Evolutionary conservation across 2,888 invertebrate genomes (phyloP).

Genomic region (Polyommatus icarus): DNA sequence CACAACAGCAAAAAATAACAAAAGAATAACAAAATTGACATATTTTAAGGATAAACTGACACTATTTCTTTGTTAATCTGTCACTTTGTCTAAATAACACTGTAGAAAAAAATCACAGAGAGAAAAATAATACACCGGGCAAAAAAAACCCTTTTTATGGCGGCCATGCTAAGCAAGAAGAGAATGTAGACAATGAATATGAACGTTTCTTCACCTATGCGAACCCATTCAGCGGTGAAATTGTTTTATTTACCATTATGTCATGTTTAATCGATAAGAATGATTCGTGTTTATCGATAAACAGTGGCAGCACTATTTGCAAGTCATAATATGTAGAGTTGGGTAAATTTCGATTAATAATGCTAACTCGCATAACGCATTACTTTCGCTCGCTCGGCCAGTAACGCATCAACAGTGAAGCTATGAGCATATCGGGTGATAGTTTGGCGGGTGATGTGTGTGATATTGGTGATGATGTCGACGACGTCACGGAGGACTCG

Average conservation of each 20-base stretch:
- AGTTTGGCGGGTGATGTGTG: slow-evolving; percentile 56
- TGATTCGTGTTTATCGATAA: slow-evolving; percentile 23
- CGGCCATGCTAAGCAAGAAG: neutral
- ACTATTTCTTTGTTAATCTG: too few relatives aligned
- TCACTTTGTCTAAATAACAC: neutral
- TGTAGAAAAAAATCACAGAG: too few relatives aligned
- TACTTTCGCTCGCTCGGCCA: slow-evolving; percentile 53
- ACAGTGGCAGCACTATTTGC: slow-evolving; percentile 23
- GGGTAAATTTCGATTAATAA: slow-evolving; percentile 42
- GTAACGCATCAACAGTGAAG: slow-evolving; percentile 52
- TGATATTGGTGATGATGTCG: slow-evolving; percentile 36
- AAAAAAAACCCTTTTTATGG: neutral
- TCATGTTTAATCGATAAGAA: slow-evolving; percentile 6
- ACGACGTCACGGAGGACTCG: slow-evolving; percentile 39
- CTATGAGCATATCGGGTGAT: slow-evolving; percentile 58
- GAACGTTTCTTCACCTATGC: neutral
- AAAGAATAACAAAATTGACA: too few relatives aligned
- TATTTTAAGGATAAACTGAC: too few relatives aligned
- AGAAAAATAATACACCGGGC: too few relatives aligned
- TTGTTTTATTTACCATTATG: slow-evolving; percentile 11
- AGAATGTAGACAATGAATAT: neutral
- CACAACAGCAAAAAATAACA: too few relatives aligned
- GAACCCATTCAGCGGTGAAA: neutral
- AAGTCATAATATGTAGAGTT: slow-evolving; percentile 38
- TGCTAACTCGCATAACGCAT: slow-evolving; percentile 42